phyloP scores from a whole-genome alignment of 64 coral and sea anemone genomes.

The Cladopsammia gracilis region DNA sequence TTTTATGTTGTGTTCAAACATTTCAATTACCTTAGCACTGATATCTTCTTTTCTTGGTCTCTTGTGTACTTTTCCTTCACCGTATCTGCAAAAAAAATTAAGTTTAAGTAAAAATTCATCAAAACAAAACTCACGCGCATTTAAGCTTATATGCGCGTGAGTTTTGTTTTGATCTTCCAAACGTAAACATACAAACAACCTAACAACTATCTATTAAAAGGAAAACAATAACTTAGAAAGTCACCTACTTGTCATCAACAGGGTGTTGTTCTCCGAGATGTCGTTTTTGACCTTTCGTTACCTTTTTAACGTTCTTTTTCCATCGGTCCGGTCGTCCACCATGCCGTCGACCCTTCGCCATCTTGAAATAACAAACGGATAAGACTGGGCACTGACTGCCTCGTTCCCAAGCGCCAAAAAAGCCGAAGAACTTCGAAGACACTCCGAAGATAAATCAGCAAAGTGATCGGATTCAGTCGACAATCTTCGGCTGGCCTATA shows the following conservation, averaged over 20 bases:
- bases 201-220: not conserved
- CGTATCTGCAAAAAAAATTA: not conserved
- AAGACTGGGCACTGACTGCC: not conserved
- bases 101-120: not conserved
- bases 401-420: too few species aligned
- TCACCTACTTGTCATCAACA: conserved; percentile 58
- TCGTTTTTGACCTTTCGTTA: conserved; percentile 74
- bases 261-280: conserved; percentile 65
- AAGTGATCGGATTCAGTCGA: not conserved
- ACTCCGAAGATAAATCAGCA: not conserved
- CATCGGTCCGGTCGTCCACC: conserved; percentile 15
- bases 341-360: conserved; percentile 75
- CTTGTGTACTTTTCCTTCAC: not conserved
- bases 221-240: not conserved
- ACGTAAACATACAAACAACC: not conserved
- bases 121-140: not conserved
- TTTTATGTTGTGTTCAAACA: not conserved
- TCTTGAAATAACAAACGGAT: conserved; percentile 55
- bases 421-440: not conserved
- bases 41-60: not conserved
- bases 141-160: too few species aligned
- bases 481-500: too few species aligned
- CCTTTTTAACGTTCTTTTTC: conserved; percentile 57
- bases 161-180: not conserved
- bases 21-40: not conserved